phyloP scores from a whole-genome alignment of 2,888 invertebrate genomes.

The Dynastes grantii region DNA sequence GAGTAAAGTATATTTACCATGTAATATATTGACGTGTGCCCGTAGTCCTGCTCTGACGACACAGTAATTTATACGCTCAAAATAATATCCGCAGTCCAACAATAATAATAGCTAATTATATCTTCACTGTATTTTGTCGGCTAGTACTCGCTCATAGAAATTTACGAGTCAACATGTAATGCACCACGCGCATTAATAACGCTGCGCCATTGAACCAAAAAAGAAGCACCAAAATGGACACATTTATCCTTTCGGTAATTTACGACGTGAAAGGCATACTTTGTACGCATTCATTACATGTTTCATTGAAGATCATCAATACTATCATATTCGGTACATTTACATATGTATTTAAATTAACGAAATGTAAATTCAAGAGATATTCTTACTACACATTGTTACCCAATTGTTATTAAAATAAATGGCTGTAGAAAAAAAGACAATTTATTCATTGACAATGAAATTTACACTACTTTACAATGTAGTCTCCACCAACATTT shows the following conservation, averaged over 20 bases:
- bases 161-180: conserved; percentile 33
- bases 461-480: too few species aligned
- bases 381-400: too few species aligned
- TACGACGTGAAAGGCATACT: neutral
- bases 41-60: conserved; percentile 49
- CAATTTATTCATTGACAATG: too few species aligned
- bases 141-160: conserved; percentile 31
- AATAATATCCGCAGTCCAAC: conserved; percentile 44
- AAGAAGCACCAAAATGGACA: neutral
- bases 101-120: conserved; percentile 47
- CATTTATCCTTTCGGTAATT: neutral
- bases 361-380: too few species aligned
- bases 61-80: conserved; percentile 44
- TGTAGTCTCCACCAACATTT: too few species aligned
- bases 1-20: conserved; percentile 53
- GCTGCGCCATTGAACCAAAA: conserved; percentile 6
- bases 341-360: too few species aligned
- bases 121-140: conserved; percentile 40
- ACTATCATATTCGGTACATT: too few species aligned
- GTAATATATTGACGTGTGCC: conserved; percentile 50
- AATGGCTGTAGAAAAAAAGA: too few species aligned
- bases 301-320: too few species aligned
- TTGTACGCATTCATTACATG: too few species aligned
- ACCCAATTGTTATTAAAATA: too few species aligned
- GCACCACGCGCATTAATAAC: conserved; percentile 10